Evolutionary conservation across 2,888 invertebrate genomes (phyloP).

Genomic region (Mechanitis messenoides): DNA sequence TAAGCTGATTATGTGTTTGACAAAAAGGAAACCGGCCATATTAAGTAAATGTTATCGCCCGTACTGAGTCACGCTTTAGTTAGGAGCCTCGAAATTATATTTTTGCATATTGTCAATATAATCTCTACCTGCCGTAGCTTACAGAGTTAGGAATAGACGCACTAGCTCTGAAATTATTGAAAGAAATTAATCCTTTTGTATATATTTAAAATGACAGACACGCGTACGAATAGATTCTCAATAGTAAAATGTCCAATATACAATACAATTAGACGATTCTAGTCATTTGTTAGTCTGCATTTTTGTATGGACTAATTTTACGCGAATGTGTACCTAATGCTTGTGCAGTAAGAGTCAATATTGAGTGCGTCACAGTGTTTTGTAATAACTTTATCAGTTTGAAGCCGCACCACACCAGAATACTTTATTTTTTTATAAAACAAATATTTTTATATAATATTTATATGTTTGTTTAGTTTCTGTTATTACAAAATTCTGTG

Average conservation of each 20-base stretch:
- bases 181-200: not conserved
- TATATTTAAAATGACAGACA: constrained; percentile 1
- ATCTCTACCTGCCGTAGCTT: constrained; percentile 31
- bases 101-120: constrained; percentile 54
- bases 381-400: not conserved
- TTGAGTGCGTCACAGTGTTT: not conserved
- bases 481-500: not conserved
- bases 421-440: constrained; percentile 21
- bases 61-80: constrained; percentile 54
- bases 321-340: too few relatives aligned
- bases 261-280: too few relatives aligned
- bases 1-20: constrained; percentile 40
- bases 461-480: not conserved
- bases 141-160: constrained; percentile 13
- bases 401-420: constrained; percentile 10
- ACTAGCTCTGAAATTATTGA: constrained; percentile 7
- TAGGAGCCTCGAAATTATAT: constrained; percentile 60
- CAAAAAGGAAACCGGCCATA: constrained; percentile 65
- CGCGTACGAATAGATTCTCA: not conserved
- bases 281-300: too few relatives aligned
- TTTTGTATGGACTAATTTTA: too few relatives aligned
- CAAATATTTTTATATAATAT: constrained; percentile 9
- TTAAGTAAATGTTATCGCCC: constrained; percentile 37
- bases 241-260: too few relatives aligned
- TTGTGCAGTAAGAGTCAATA: not conserved